Evolutionary conservation across 2,888 invertebrate genomes (phyloP).

Genomic region (Tachina grossa): DNA sequence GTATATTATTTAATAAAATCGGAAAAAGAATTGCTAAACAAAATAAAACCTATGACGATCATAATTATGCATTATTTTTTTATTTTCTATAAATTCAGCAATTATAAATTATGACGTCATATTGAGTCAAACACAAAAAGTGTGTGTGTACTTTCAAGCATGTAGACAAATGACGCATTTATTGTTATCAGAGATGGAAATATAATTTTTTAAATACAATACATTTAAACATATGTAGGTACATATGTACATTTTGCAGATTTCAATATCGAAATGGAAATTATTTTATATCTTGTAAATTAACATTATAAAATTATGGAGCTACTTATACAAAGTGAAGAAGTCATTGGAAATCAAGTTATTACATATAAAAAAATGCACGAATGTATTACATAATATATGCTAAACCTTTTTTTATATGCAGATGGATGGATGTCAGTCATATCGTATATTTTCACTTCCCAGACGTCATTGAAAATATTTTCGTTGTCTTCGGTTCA

Average conservation of each 20-base stretch:
- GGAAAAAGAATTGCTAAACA: not conserved
- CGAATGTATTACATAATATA: too few relatives aligned
- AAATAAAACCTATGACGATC: slow-evolving; percentile 24
- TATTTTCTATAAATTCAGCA: slow-evolving; percentile 9
- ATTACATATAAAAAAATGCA: too few relatives aligned
- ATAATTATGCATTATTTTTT: not conserved
- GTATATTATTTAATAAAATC: slow-evolving; percentile 2
- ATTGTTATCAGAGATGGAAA: slow-evolving; percentile 5
- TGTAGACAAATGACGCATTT: slow-evolving; percentile 1
- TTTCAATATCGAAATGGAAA: too few relatives aligned
- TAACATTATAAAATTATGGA: too few relatives aligned
- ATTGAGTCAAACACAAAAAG: not conserved
- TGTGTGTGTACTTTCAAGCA: not conserved
- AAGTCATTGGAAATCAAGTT: too few relatives aligned
- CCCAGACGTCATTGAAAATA: too few relatives aligned
- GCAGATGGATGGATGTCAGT: too few relatives aligned
- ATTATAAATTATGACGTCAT: slow-evolving; percentile 47
- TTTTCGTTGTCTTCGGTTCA: too few relatives aligned
- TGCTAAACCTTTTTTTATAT: too few relatives aligned
- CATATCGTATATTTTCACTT: too few relatives aligned
- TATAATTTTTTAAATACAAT: not conserved
- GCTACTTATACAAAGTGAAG: too few relatives aligned
- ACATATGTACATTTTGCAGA: not conserved
- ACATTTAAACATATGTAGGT: not conserved
- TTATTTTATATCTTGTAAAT: too few relatives aligned